These are phyloP conservation scores for Melinaea menophilus DNA, from an alignment of 2,888 invertebrate genomes.

Conservation along the genomic window DNA sequence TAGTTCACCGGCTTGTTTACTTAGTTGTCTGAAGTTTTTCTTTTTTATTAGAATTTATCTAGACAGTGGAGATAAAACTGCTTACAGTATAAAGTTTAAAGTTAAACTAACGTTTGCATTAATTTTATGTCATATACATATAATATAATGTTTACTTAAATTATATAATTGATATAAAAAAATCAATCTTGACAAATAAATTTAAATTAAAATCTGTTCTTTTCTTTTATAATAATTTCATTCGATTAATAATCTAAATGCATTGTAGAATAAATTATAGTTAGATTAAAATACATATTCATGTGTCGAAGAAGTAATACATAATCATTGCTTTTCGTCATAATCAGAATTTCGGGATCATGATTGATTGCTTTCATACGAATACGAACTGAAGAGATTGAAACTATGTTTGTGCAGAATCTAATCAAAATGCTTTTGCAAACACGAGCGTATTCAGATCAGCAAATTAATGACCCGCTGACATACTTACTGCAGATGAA, in stretches of 20 bases:
- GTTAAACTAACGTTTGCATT: neutral
- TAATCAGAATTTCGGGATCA: neutral
- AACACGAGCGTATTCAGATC: slow-evolving; percentile 6
- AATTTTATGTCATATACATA: neutral
- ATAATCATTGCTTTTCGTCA: neutral
- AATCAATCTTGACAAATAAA: too few species aligned
- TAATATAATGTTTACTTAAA: neutral
- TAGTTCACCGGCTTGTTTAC: slow-evolving; percentile 5
- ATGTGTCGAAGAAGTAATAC: neutral
- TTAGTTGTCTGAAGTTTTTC: slow-evolving; percentile 5
- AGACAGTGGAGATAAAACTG: neutral
- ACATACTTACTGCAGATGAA: slow-evolving; percentile 5
- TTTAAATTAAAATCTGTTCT: too few species aligned
- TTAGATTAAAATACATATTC: neutral
- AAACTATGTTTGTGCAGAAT: slow-evolving; percentile 8
- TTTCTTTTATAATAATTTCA: too few species aligned
- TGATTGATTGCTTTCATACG: slow-evolving; percentile 8
- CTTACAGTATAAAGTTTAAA: neutral
- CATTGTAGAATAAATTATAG: too few species aligned
- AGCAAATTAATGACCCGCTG: slow-evolving; percentile 6
- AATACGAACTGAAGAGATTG: slow-evolving; percentile 4
- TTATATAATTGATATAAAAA: too few species aligned
- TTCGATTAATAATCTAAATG: too few species aligned
- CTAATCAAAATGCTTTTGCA: slow-evolving; percentile 6
- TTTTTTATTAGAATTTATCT: slow-evolving; percentile 3